Conservation (phyloP, 2,888 invertebrate genomes). For the Clistopyga incitator region DNA sequence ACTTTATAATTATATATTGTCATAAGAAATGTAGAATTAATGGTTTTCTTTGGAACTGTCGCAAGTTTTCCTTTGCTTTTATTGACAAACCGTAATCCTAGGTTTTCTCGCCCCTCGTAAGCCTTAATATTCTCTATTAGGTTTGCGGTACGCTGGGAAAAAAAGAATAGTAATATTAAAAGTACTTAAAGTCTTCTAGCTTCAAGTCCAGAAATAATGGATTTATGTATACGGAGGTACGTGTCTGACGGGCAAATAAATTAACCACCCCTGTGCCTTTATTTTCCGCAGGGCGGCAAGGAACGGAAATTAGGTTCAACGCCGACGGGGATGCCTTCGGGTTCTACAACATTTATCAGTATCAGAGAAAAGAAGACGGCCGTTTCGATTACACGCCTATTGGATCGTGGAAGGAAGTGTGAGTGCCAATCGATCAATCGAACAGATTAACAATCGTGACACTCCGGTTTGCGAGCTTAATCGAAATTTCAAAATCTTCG, state of each 20-base stretch:
- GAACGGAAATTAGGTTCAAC: slow-evolving; percentile 87
- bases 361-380: slow-evolving; percentile 85
- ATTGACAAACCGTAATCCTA: no score
- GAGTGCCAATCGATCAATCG: slow-evolving; percentile 69
- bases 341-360: slow-evolving; percentile 90
- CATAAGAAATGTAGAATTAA: no score
- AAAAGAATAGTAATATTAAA: slow-evolving; percentile 29
- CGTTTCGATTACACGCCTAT: slow-evolving; percentile 87
- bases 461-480: not conserved
- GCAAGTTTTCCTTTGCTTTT: no score
- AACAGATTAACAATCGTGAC: slow-evolving; percentile 12
- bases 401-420: slow-evolving; percentile 87
- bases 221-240: slow-evolving; percentile 13
- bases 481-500: slow-evolving; percentile 17
- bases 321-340: slow-evolving; percentile 89
- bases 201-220: slow-evolving; percentile 53
- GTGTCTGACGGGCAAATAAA: slow-evolving; percentile 43
- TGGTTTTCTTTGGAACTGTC: no score
- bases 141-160: no score
- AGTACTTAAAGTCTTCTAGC: slow-evolving; percentile 6
- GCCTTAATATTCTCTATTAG: not conserved
- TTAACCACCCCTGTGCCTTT: slow-evolving; percentile 44
- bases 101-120: no score
- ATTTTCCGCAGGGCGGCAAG: slow-evolving; percentile 83
- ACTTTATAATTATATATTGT: no score